Percentiles rank a stretch among this genome's conserved stretches.
phyloP scores from a whole-genome alignment of 2,888 invertebrate species.

The Fragum fragum region DNA sequence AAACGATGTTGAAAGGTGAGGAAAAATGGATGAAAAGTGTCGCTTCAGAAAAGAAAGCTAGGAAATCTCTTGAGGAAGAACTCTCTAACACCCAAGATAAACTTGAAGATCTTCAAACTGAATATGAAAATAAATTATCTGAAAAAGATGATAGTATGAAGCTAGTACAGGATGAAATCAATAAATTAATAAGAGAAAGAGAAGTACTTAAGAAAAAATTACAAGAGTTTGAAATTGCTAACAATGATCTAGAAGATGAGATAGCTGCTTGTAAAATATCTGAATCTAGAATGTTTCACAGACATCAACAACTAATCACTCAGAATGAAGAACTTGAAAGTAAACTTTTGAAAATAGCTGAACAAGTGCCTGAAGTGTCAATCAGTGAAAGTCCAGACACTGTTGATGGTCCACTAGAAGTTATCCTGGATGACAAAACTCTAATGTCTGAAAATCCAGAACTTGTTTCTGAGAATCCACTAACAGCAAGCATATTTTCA shows the following conservation, averaged over 20 bases:
- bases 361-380: slow-evolving; percentile 35
- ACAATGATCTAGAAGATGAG: slow-evolving; percentile 66
- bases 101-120: slow-evolving; percentile 75
- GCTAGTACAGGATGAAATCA: slow-evolving; percentile 56
- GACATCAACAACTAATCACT: slow-evolving; percentile 62
- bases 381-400: not conserved
- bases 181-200: slow-evolving; percentile 62
- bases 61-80: slow-evolving; percentile 72
- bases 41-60: slow-evolving; percentile 63
- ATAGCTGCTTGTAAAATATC: slow-evolving; percentile 64
- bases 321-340: slow-evolving; percentile 68
- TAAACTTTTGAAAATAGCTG: slow-evolving; percentile 51
- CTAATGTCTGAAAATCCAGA: slow-evolving; percentile 67
- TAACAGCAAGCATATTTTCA: slow-evolving; percentile 57
- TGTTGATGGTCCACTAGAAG: slow-evolving; percentile 23
- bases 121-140: slow-evolving; percentile 71
- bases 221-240: slow-evolving; percentile 67
- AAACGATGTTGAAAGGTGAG: slow-evolving; percentile 66
- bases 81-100: slow-evolving; percentile 73
- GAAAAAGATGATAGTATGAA: slow-evolving; percentile 61
- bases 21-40: slow-evolving; percentile 70
- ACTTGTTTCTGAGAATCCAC: slow-evolving; percentile 61
- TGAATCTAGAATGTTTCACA: slow-evolving; percentile 68
- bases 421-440: slow-evolving; percentile 14
- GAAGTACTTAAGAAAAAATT: slow-evolving; percentile 64